Evolutionary conservation across 2,888 invertebrate genomes (phyloP).

Genomic region (Acronicta leporina): DNA sequence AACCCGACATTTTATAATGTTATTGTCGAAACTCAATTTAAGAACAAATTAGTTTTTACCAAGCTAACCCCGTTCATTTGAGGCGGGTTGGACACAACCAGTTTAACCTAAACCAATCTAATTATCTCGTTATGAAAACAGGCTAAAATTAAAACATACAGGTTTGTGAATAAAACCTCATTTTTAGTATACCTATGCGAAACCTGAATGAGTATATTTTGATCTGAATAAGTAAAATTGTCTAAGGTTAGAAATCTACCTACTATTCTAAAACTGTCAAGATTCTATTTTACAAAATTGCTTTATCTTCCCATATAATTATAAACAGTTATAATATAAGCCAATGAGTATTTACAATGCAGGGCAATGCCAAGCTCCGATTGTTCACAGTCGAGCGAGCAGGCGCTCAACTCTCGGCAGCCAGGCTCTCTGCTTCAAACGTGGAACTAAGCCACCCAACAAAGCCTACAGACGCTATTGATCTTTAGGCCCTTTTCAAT

Average conservation of each 20-base stretch:
- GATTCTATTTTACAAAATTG: neutral
- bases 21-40: constrained; percentile 38
- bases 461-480: constrained; percentile 48
- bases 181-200: neutral
- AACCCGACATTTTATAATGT: constrained; percentile 35
- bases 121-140: constrained; percentile 33
- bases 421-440: neutral
- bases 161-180: constrained; percentile 10
- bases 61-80: constrained; percentile 28
- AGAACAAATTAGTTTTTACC: constrained; percentile 43
- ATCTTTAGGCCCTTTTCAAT: constrained; percentile 49
- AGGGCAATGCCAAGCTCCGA: constrained; percentile 29
- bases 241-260: too few species aligned
- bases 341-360: constrained; percentile 9
- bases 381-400: constrained; percentile 52
- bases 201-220: too few species aligned
- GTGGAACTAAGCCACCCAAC: constrained; percentile 33
- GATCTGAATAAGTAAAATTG: too few species aligned
- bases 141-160: constrained; percentile 10
- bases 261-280: too few species aligned
- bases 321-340: neutral
- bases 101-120: constrained; percentile 35
- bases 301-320: neutral
- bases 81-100: constrained; percentile 32
- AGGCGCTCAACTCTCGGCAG: constrained; percentile 1